Percentiles rank a stretch among this genome's conserved stretches.
These are phyloP conservation scores for Chauna torquata DNA, from an alignment of 2,113 vertebrate genomes.

Conservation along the genomic window DNA sequence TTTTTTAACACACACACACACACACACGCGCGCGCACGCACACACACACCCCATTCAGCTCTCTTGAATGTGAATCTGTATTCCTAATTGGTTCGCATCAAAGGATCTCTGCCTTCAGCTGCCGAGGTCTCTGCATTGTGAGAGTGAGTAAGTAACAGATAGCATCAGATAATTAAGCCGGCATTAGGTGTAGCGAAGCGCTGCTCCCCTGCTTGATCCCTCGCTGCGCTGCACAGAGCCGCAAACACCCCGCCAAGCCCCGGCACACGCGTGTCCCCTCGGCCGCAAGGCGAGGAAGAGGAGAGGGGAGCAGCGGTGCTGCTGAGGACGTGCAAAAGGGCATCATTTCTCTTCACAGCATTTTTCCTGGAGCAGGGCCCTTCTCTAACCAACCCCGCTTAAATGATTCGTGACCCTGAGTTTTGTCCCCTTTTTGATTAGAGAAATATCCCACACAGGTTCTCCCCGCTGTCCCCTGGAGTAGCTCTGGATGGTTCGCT, in stretches of 20 bases:
- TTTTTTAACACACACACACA: background rate
- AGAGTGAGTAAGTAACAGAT: background rate
- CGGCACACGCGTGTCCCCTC: background rate
- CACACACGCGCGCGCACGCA: too few species aligned
- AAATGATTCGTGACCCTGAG: background rate
- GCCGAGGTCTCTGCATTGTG: background rate
- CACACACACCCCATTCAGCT: background rate
- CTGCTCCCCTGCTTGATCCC: background rate
- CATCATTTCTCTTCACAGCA: accelerated
- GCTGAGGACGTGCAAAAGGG: background rate
- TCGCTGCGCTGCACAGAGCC: background rate
- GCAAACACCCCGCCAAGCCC: background rate
- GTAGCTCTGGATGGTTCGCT: background rate
- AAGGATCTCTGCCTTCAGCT: conserved; percentile 59
- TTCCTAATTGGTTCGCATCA: conserved; percentile 70
- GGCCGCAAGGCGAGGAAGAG: background rate
- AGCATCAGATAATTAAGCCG: conserved; percentile 18
- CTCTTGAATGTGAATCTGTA: background rate
- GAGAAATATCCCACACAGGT: background rate
- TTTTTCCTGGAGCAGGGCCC: background rate
- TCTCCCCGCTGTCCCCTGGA: too few species aligned
- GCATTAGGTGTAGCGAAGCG: background rate
- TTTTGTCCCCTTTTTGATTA: background rate
- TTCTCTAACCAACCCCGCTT: background rate
- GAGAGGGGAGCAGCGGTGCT: background rate